These are phyloP conservation scores for Corythornis madagascariensis DNA, from an alignment of 2,113 vertebrate species.

Conservation along the genomic window DNA sequence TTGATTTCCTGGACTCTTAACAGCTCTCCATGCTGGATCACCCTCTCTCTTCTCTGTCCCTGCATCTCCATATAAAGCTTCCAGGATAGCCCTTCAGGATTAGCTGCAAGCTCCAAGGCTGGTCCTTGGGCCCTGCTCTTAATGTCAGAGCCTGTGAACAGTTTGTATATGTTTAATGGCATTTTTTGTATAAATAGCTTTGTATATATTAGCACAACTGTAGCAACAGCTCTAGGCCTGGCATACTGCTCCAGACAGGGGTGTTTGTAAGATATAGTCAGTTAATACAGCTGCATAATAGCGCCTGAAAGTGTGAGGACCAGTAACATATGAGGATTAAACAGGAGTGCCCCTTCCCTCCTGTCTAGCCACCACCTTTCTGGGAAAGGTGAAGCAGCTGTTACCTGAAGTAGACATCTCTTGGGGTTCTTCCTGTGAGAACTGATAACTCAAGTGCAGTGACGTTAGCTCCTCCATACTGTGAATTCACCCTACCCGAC, in stretches of 20 bases:
- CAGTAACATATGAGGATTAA: not conserved
- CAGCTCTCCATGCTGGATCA: not conserved
- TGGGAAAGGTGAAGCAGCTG: not conserved
- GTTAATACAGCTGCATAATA: conserved; percentile 10
- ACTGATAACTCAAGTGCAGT: not conserved
- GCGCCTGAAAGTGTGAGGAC: not conserved
- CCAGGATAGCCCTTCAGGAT: conserved; percentile 36
- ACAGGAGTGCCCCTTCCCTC: not conserved
- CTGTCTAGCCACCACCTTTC: not conserved
- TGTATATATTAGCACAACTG: conserved; percentile 67
- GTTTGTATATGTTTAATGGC: conserved; percentile 51
- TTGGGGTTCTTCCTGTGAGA: not conserved
- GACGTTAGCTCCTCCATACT: conserved; percentile 40
- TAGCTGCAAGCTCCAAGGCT: conserved; percentile 38
- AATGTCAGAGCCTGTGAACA: conserved; percentile 50
- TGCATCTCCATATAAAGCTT: not conserved
- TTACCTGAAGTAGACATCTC: conserved; percentile 8
- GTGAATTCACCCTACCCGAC: conserved; percentile 52
- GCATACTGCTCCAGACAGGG: not conserved
- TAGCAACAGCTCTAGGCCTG: conserved; percentile 40
- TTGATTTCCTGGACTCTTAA: not conserved
- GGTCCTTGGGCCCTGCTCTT: conserved; percentile 25
- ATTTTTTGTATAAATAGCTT: conserved; percentile 59
- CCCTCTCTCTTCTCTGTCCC: not conserved
- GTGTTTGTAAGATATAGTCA: conserved; percentile 15